Base-by-base conservation (phyloP, 1,140 invertebrate species). In the Oncopodura yosiiana region DNA sequence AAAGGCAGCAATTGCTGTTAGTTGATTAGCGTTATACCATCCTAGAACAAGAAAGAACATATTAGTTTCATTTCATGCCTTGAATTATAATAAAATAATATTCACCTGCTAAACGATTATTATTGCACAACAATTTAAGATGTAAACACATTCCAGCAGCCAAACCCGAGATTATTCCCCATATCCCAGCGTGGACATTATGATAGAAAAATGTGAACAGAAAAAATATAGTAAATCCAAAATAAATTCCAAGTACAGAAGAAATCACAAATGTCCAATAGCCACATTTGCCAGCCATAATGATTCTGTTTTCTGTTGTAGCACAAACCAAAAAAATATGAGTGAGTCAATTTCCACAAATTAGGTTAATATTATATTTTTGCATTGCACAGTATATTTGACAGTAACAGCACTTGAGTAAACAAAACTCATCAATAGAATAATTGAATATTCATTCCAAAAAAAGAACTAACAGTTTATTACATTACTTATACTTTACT, bases 201-300 rank as follows among this genome's bases (percentile, higher is more conserved):
- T 61, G 49, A 32, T 61, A 64, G 49, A 58, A 53, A 46, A 64
- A 64, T 19, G 62, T 60, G 32, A 64, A 64, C 11, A 64, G 24
- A 21, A 60, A 51, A 23, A 64, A 64, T 11, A 64, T 48, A 1
- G 62, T 61, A 5, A 64, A 27, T 21, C 62, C 62, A 44, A 60
- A 64, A 50, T 61, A 64, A 27, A 64, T 53, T n/a, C 62, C 62
- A 27, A 64, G 41, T 0, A 38, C 32, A 2, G 61, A 44, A n/a
- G 39, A 50, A n/a, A 54, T 30, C n/a, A 24, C 38, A n/a, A 58
- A 44, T 9, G 57, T 27, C 57, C 61, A 60, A 24, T 42, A 55
- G 11, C 50, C 39, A 48, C 57, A 60, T n/a, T 51, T 57, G 36
- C 53, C 45, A 3, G 41, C 57, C 56, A 63, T 60, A 29, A 19